These are phyloP conservation scores for Nannospalax galili DNA, from an alignment of 2,113 vertebrate species.

Conservation along the genomic window DNA sequence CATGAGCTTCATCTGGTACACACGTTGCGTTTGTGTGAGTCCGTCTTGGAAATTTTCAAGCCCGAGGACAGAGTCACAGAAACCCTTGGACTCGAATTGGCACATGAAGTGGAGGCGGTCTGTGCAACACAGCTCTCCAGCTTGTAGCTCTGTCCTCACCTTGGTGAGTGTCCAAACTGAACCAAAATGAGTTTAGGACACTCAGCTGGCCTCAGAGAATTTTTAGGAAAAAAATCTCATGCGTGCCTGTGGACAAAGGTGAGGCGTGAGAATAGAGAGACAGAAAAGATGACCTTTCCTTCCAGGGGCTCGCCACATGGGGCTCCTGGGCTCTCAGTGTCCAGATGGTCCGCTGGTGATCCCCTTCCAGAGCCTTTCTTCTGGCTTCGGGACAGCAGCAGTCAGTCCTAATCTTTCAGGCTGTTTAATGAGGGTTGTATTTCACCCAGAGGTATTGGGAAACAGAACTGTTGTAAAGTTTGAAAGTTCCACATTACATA, in stretches of 20 bases:
- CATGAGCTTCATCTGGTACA: neutral
- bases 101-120: no score
- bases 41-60: neutral
- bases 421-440: neutral
- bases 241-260: neutral
- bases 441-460: neutral
- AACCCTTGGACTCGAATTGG: neutral
- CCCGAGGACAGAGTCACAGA: fast-evolving
- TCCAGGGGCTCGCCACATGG: no score
- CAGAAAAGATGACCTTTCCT: neutral
- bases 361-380: no score
- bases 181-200: neutral
- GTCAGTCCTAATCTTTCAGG: neutral
- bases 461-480: neutral
- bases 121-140: fast-evolving
- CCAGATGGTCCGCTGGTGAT: neutral
- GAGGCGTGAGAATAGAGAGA: fast-evolving
- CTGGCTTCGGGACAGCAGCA: neutral
- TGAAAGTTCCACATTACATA: neutral
- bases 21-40: no score
- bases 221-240: neutral
- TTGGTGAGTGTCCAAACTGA: no score
- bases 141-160: neutral
- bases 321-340: neutral
- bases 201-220: neutral